These are phyloP conservation scores for Heliothis virescens DNA, from an alignment of 1,140 invertebrate species.

Conservation along the genomic window DNA sequence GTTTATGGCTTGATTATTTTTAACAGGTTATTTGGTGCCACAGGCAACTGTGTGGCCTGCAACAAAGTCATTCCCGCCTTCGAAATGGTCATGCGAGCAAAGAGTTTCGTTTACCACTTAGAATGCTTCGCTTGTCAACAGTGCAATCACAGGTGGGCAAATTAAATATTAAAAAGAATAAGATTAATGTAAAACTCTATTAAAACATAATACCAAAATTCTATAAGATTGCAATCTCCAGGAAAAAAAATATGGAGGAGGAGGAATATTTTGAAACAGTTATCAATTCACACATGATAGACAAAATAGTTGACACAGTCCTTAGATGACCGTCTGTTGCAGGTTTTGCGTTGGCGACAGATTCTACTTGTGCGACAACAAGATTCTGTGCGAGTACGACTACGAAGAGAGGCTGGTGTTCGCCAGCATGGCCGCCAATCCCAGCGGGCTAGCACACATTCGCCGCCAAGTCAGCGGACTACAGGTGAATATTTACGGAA, in stretches of 20 bases:
- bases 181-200: neutral
- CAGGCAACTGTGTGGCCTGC: slow-evolving; percentile 96
- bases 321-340: slow-evolving; percentile 63
- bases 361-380: slow-evolving; percentile 97
- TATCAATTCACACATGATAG: too few species aligned
- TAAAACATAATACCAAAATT: neutral
- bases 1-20: slow-evolving; percentile 62
- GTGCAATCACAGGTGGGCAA: slow-evolving; percentile 95
- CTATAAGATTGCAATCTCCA: neutral
- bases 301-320: slow-evolving; percentile 1
- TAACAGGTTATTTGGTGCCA: slow-evolving; percentile 95
- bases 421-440: slow-evolving; percentile 95
- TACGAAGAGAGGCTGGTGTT: slow-evolving; percentile 96
- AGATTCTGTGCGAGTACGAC: slow-evolving; percentile 97
- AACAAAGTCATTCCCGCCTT: slow-evolving; percentile 98
- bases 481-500: slow-evolving; percentile 86
- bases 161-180: slow-evolving; percentile 58
- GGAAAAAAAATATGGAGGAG: neutral
- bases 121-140: slow-evolving; percentile 99
- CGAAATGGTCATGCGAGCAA: slow-evolving; percentile 98
- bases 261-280: neutral
- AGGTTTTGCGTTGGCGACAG: slow-evolving; percentile 98
- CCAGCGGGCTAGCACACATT: slow-evolving; percentile 94
- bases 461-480: slow-evolving; percentile 94
- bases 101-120: slow-evolving; percentile 97